Percentiles rank a stretch among this genome's conserved stretches.
Conservation (phyloP, 2,888 invertebrate genomes). For the Dryococelus australis region DNA sequence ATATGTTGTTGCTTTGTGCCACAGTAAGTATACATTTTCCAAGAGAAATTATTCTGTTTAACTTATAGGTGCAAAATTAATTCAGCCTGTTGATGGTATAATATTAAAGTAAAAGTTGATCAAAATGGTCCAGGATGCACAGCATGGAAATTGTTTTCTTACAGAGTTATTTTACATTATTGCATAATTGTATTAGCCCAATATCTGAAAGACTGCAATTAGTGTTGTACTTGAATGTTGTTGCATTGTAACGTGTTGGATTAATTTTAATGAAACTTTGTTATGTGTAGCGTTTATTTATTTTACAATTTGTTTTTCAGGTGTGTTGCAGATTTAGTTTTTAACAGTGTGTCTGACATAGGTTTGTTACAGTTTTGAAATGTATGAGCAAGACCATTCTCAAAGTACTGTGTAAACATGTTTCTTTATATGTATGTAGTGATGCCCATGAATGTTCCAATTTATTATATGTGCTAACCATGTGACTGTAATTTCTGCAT, state of each 20-base stretch:
- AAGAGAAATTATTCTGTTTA: not conserved
- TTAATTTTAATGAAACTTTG: not conserved
- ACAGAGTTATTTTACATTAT: not conserved
- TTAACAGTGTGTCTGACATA: not conserved
- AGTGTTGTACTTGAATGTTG: not conserved
- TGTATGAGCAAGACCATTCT: not conserved
- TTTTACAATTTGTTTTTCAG: not conserved
- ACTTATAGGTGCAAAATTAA: not conserved
- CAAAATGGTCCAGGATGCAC: not conserved
- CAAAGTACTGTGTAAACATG: not conserved
- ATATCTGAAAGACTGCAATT: not conserved
- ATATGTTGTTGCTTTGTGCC: not conserved
- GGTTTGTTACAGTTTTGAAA: not conserved
- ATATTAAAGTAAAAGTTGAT: not conserved
- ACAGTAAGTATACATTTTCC: not conserved
- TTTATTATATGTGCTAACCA: not conserved
- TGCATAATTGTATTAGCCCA: not conserved
- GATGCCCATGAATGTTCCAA: not conserved
- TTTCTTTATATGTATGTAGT: too few species aligned
- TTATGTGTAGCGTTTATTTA: not conserved
- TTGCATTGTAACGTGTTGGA: too few species aligned
- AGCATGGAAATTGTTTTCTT: not conserved
- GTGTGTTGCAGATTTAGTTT: not conserved
- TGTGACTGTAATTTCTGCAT: not conserved
- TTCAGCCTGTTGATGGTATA: too few species aligned